These are phyloP conservation scores for Polydrusus pterygomalis DNA, from an alignment of 2,888 invertebrate genomes.

Conservation along the genomic window DNA sequence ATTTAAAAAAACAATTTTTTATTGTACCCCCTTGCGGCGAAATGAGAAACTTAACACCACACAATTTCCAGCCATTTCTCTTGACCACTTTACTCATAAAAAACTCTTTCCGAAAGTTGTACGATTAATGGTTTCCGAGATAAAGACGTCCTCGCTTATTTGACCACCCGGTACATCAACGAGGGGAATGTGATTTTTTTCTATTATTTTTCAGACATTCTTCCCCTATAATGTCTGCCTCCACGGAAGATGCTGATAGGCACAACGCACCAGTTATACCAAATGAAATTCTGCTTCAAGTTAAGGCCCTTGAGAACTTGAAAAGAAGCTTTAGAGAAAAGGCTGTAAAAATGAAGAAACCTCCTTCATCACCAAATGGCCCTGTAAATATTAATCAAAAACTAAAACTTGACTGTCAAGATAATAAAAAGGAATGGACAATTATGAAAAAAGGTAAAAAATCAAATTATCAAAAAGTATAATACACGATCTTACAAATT, in stretches of 20 bases:
- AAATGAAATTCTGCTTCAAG: conserved; percentile 44
- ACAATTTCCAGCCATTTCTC: too few species aligned
- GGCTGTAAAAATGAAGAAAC: conserved; percentile 33
- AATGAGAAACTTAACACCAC: too few species aligned
- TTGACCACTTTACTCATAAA: too few species aligned
- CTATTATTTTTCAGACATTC: conserved; percentile 28
- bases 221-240: conserved; percentile 30
- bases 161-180: too few species aligned
- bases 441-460: conserved; percentile 18
- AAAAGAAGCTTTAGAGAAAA: conserved; percentile 38
- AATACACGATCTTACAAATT: too few species aligned
- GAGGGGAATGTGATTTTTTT: too few species aligned
- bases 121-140: too few species aligned
- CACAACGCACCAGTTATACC: not conserved
- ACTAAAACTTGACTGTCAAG: conserved; percentile 35
- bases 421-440: conserved; percentile 19
- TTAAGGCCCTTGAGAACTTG: conserved; percentile 33
- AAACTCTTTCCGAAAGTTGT: too few species aligned
- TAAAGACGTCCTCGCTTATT: too few species aligned
- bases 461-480: too few species aligned
- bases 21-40: too few species aligned
- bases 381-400: conserved; percentile 1
- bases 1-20: too few species aligned
- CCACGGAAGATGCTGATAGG: conserved; percentile 1
- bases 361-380: not conserved